Conservation (phyloP, 2,888 invertebrate genomes). For the Agonopterix heracliana region DNA sequence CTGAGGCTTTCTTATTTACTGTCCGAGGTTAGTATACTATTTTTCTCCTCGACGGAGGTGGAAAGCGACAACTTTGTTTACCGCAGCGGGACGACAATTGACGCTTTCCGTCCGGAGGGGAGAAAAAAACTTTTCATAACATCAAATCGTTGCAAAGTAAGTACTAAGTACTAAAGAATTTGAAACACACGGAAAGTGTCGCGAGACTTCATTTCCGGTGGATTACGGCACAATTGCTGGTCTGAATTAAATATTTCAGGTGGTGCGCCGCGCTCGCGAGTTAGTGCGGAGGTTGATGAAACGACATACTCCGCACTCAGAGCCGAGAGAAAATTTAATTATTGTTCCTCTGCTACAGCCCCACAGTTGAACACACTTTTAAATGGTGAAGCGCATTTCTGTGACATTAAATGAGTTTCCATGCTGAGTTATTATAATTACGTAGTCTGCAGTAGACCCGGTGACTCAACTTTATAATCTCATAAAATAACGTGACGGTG, state of each 20-base stretch:
- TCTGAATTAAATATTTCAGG: constrained; percentile 67
- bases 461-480: constrained; percentile 7
- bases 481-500: not conserved
- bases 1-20: no score
- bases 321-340: constrained; percentile 66
- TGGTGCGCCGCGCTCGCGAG: constrained; percentile 50
- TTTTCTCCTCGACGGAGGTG: no score
- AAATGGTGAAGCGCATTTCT: constrained; percentile 57
- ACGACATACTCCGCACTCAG: constrained; percentile 59
- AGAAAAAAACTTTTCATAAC: no score
- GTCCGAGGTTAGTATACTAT: no score
- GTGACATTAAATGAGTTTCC: constrained; percentile 59
- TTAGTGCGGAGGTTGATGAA: constrained; percentile 62
- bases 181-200: constrained; percentile 26
- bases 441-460: constrained; percentile 18
- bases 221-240: constrained; percentile 52
- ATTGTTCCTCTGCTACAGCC: constrained; percentile 56
- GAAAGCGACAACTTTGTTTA: no score
- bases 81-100: no score
- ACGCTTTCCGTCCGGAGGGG: no score
- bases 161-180: constrained; percentile 3
- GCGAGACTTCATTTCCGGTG: constrained; percentile 55
- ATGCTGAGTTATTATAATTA: constrained; percentile 55
- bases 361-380: constrained; percentile 63
- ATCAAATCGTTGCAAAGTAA: no score